These are phyloP conservation scores for Melanophora roralis DNA, from an alignment of 2,888 invertebrate species.

Conservation along the genomic window DNA sequence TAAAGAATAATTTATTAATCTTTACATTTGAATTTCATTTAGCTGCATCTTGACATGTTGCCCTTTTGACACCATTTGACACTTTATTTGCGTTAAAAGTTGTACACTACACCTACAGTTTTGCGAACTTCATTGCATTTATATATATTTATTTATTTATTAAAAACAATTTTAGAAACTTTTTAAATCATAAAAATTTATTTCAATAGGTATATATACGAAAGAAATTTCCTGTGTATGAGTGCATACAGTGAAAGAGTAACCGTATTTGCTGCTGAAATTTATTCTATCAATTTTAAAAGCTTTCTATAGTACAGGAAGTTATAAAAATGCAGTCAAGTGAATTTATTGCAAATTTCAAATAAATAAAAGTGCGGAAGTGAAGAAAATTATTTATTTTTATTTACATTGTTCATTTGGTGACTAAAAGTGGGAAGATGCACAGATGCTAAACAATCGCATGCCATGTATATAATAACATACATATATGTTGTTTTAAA, in stretches of 20 bases:
- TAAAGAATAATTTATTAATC: no score
- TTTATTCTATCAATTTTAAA: constrained; percentile 25
- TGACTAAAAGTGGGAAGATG: neutral
- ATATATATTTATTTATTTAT: no score
- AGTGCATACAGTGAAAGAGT: neutral
- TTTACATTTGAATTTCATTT: no score
- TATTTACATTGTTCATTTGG: constrained; percentile 10
- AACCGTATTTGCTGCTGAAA: neutral
- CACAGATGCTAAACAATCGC: no score
- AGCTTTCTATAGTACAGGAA: constrained; percentile 49
- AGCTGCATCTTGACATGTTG: no score
- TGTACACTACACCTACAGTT: no score
- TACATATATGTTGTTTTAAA: no score
- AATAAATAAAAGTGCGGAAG: constrained; percentile 55
- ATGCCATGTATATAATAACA: no score
- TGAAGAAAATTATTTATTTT: constrained; percentile 29
- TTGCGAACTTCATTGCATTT: no score
- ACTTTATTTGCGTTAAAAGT: no score
- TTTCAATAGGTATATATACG: neutral
- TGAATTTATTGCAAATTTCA: constrained; percentile 61
- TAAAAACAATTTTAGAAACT: no score
- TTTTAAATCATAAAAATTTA: constrained; percentile 19
- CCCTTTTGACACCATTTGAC: no score
- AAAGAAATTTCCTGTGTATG: constrained; percentile 1
- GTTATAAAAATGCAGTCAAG: constrained; percentile 59